A percentile compares a stretch with the other conserved stretches of the same genome.
These are phyloP conservation scores for Apamea epomidion DNA, from an alignment of 2,888 invertebrate genomes.

Conservation along the genomic window DNA sequence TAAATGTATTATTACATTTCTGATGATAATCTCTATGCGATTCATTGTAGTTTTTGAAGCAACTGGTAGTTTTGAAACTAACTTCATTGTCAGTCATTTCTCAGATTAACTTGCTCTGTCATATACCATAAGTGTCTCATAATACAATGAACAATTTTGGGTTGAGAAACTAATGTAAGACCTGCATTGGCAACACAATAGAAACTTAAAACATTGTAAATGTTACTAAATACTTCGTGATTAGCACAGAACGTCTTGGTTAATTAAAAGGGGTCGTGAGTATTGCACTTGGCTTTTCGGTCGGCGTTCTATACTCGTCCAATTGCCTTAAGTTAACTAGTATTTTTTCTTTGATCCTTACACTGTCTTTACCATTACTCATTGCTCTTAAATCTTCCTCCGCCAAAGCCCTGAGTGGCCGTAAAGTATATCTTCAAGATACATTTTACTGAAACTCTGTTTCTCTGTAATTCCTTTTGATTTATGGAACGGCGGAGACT, in stretches of 20 bases:
- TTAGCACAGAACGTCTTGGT: conserved; percentile 6
- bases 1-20: background rate
- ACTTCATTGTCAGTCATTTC: conserved; percentile 1
- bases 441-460: conserved; percentile 48
- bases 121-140: conserved; percentile 12
- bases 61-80: conserved; percentile 23
- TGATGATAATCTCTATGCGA: conserved; percentile 10
- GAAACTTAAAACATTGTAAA: conserved; percentile 26
- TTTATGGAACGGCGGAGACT: conserved; percentile 47
- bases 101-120: conserved; percentile 14
- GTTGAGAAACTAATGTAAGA: conserved; percentile 35
- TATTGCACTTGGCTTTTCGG: background rate
- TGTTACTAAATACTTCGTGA: conserved; percentile 23
- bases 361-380: conserved; percentile 27
- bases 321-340: conserved; percentile 6
- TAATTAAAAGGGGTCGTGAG: conserved; percentile 5
- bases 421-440: conserved; percentile 49
- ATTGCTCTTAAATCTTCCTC: conserved; percentile 45
- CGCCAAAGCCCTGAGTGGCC: conserved; percentile 17
- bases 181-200: conserved; percentile 26
- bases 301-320: conserved; percentile 3
- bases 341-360: conserved; percentile 45
- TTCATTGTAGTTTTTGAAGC: conserved; percentile 26
- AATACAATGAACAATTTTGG: conserved; percentile 42
- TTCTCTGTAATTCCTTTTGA: conserved; percentile 48